Evolutionary conservation across 2,888 invertebrate genomes (phyloP), one percentile per base, ranked within the genome.

Genomic region (Laothoe populi): DNA sequence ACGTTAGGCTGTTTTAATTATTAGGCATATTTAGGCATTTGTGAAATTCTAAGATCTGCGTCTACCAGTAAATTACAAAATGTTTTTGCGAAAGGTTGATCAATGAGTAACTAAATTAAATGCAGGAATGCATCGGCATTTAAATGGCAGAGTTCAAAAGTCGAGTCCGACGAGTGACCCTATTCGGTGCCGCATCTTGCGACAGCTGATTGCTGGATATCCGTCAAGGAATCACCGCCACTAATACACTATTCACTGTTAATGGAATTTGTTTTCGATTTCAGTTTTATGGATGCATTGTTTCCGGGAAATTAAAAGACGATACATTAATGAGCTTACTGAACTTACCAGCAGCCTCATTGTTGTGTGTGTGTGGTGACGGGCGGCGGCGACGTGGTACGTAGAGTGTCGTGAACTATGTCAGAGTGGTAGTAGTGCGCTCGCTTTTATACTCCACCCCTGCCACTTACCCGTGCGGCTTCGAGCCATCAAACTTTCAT

Each of bases 391-490:
- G 84, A 75, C 73, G 70, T 82, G 79, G 84, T 87, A 90, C 90
- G 88, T 88, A 83, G 74, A 77, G 79, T 79, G 73, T 81, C 81
- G 86, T 86, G 86, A 90, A 92, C 91, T 92, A 88, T 92, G 92
- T 87, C 87, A 85, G 86, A 86, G 89, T 88, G 88, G 90, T 90
- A 87, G 87, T 83, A 81, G 81, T 73, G 75, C 90, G 88, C 84
- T 83, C 79, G 82, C 90, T 92, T 92, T 88, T 92, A 92, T 92
- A 92, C 90, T 81, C 73, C 91, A 91, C 92, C 92, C 92, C 92
- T 92, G 92, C 92, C 92, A 91, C 88, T 79, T 76, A 75, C 78
- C 71, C 78, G 74, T 81, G 81, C 81, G 80, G 82, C 82, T 81
- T 81, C 79, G 81, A 78, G 81, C 82, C 88, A 88, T 85, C 89